Evolutionary conservation across 2,888 invertebrate species (phyloP).

Genomic region (Platycheirus rosarum): DNA sequence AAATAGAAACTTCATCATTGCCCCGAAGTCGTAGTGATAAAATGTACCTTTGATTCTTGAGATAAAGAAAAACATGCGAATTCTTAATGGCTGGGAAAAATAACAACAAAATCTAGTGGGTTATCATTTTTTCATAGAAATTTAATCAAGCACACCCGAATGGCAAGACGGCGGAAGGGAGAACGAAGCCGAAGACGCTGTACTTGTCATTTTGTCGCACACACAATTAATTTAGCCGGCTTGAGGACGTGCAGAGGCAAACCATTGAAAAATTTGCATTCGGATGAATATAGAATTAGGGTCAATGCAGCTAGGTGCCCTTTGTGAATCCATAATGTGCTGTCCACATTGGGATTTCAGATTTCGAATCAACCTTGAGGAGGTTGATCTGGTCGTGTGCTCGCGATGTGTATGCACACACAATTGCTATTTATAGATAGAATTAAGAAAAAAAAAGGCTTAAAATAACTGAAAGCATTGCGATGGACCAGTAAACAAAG

Average conservation of each 20-base stretch:
- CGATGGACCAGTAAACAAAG: slow-evolving; percentile 39
- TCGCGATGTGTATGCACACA: slow-evolving; percentile 7
- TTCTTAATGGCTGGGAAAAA: background rate
- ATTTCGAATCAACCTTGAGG: slow-evolving; percentile 28
- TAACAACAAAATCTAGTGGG: background rate
- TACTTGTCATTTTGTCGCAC: slow-evolving; percentile 23
- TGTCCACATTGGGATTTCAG: slow-evolving; percentile 16
- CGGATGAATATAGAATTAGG: slow-evolving; percentile 65
- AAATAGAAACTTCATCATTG: slow-evolving; percentile 25
- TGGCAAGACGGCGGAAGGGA: background rate
- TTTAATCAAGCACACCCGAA: background rate
- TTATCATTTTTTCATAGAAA: background rate
- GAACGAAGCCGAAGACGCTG: background rate
- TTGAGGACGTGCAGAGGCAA: slow-evolving; percentile 4
- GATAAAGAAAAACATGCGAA: background rate
- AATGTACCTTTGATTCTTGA: slow-evolving; percentile 22
- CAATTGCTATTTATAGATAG: slow-evolving; percentile 61
- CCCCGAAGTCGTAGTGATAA: background rate
- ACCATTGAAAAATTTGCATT: slow-evolving; percentile 51
- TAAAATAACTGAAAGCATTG: slow-evolving; percentile 46
- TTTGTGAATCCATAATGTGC: slow-evolving; percentile 63
- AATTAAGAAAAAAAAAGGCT: slow-evolving; percentile 8
- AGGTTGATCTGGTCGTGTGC: slow-evolving; percentile 42
- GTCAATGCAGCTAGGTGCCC: slow-evolving; percentile 70
- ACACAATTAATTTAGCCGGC: slow-evolving; percentile 44